phyloP scores from a whole-genome alignment of 35 echinoderm and acorn worm species.

The Holothuria glaberrima region DNA sequence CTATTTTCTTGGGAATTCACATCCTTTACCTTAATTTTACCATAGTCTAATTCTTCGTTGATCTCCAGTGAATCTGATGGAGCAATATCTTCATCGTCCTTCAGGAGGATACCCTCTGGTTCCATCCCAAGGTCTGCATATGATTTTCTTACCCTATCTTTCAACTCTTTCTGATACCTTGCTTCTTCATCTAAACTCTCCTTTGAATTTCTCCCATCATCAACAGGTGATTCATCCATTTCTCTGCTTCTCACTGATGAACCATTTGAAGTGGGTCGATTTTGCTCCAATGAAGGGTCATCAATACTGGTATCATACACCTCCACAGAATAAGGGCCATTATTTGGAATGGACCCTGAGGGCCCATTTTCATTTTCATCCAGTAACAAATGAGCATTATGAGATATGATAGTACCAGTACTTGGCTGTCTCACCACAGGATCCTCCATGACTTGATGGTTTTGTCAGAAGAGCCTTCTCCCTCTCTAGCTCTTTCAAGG shows the following conservation, averaged over 20 bases:
- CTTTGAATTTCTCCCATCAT: conserved; percentile 54
- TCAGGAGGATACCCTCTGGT: conserved; percentile 74
- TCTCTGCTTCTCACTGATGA: conserved; percentile 71
- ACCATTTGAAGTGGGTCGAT: conserved; percentile 44
- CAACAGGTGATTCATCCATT: conserved; percentile 77
- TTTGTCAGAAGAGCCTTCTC: too few relatives aligned
- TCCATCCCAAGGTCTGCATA: conserved; percentile 89
- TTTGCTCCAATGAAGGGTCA: neutral
- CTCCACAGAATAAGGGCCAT: neutral
- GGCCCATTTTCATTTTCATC: conserved; percentile 50
- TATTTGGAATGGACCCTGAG: neutral
- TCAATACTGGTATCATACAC: too few relatives aligned
- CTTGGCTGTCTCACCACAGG: conserved; percentile 44
- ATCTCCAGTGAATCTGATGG: conserved; percentile 42
- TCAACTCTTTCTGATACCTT: conserved; percentile 87
- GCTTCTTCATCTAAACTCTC: conserved; percentile 74
- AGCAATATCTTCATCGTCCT: conserved; percentile 38
- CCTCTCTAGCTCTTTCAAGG: too few relatives aligned
- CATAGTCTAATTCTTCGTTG: conserved; percentile 46
- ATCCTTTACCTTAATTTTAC: neutral
- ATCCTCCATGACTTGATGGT: conserved; percentile 3
- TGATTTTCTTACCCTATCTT: conserved; percentile 75
- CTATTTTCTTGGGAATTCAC: neutral
- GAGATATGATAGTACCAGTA: conserved; percentile 82
- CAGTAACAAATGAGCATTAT: conserved; percentile 73